These are phyloP conservation scores for Luperina nickerlii DNA, from an alignment of 2,888 invertebrate species.

Conservation along the genomic window DNA sequence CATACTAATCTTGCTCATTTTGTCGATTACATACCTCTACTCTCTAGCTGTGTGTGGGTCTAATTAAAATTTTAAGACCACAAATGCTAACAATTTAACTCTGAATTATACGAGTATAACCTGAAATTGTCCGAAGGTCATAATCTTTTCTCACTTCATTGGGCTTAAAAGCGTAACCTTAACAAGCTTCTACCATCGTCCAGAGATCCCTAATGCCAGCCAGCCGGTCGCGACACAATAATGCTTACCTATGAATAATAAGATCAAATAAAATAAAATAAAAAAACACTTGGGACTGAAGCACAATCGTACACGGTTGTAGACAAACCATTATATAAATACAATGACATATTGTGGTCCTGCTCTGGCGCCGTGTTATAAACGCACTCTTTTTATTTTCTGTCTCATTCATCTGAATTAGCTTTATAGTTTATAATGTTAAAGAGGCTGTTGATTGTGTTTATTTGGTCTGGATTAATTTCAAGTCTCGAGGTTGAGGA, in stretches of 20 bases:
- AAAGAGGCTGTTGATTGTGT: constrained; percentile 68
- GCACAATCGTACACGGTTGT: constrained; percentile 87
- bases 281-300: constrained; percentile 79
- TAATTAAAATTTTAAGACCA: neutral
- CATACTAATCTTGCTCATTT: neutral
- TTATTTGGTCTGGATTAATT: constrained; percentile 43
- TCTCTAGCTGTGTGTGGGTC: neutral
- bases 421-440: constrained; percentile 77
- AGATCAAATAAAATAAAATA: constrained; percentile 80
- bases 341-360: constrained; percentile 82
- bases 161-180: neutral
- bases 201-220: constrained; percentile 68
- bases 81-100: neutral
- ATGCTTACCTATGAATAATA: constrained; percentile 89
- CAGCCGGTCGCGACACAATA: constrained; percentile 78
- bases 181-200: constrained; percentile 16
- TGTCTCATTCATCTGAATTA: constrained; percentile 78
- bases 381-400: constrained; percentile 71
- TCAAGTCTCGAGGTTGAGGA: constrained; percentile 3
- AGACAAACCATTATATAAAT: constrained; percentile 87
- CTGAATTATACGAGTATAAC: neutral
- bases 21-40: neutral
- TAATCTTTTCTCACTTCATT: constrained; percentile 17
- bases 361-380: constrained; percentile 70
- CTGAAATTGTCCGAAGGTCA: neutral